Evolutionary conservation across 2,113 vertebrate species (phyloP).

Genomic region (Callipepla squamata): DNA sequence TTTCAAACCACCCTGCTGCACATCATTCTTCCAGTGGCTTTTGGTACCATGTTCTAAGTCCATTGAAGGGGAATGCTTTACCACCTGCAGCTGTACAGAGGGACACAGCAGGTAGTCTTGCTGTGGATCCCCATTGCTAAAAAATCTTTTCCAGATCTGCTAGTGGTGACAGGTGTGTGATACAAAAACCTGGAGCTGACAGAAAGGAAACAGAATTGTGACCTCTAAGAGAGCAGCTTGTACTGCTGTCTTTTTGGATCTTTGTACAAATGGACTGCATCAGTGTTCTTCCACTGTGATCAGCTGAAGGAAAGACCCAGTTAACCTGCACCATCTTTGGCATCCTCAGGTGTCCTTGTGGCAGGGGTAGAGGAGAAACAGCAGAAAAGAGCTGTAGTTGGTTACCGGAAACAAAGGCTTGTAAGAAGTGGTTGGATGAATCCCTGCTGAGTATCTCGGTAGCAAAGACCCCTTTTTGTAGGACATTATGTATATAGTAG

Average conservation of each 20-base stretch:
- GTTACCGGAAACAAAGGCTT: not conserved
- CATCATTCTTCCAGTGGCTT: not conserved
- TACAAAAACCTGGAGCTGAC: not conserved
- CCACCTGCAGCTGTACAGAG: not conserved
- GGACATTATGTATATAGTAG: rapidly evolving
- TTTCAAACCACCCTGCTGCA: not conserved
- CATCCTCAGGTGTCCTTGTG: not conserved
- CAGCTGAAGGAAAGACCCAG: not conserved
- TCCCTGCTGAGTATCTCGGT: not conserved
- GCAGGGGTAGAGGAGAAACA: not conserved
- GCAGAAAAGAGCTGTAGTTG: rapidly evolving
- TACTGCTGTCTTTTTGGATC: not conserved
- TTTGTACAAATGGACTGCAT: not conserved
- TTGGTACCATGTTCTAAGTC: not conserved
- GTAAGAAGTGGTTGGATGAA: not conserved
- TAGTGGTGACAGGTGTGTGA: not conserved
- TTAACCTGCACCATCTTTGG: not conserved
- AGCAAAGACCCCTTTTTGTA: not conserved
- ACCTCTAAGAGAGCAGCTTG: not conserved
- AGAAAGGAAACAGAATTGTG: not conserved
- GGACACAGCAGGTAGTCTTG: not conserved
- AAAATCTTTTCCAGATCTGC: not conserved
- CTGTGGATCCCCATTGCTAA: not conserved
- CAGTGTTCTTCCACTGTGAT: not conserved
- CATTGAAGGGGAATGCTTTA: not conserved